phyloP scores from a whole-genome alignment of 2,888 invertebrate genomes.

The Idaea dimidiata region DNA sequence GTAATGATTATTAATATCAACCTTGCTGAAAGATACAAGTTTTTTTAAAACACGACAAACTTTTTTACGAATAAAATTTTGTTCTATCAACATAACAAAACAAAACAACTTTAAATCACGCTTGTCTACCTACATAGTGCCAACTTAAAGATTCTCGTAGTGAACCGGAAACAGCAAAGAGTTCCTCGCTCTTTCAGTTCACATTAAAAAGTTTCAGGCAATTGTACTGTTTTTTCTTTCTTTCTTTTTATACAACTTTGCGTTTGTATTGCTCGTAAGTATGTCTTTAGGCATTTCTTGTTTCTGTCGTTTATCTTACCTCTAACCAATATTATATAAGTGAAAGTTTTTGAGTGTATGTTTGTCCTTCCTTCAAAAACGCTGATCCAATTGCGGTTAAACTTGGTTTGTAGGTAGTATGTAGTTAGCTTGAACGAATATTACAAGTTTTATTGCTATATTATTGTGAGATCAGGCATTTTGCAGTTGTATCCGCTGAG shows the following conservation, averaged over 20 bases:
- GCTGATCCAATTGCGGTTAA: no score
- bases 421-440: no score
- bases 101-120: background rate
- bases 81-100: background rate
- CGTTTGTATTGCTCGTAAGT: background rate
- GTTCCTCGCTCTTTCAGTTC: background rate
- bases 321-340: background rate
- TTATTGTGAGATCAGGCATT: no score
- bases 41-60: no score
- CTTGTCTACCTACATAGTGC: background rate
- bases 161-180: slow-evolving; percentile 1
- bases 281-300: background rate
- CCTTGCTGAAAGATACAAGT: no score
- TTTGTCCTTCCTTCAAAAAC: no score
- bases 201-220: slow-evolving; percentile 1
- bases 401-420: no score
- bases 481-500: no score
- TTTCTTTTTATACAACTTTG: background rate
- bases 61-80: background rate
- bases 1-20: no score
- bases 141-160: background rate
- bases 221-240: background rate
- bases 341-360: no score
- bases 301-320: background rate
- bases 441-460: no score